Evolutionary conservation across 2,888 invertebrate genomes (phyloP).

Genomic region (Ectemnius cavifrons): DNA sequence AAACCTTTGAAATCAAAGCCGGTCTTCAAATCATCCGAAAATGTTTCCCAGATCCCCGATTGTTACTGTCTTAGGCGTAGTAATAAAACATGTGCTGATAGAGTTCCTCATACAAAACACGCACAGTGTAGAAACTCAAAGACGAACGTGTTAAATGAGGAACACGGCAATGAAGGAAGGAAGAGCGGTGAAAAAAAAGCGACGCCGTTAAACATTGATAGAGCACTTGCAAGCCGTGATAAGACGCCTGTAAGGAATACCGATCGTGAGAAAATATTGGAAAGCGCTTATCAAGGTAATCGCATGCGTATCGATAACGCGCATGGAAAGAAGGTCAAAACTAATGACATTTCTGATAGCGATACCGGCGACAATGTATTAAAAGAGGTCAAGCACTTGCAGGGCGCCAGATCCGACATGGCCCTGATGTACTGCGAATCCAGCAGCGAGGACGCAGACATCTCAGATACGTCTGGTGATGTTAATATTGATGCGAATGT

Average conservation of each 20-base stretch:
- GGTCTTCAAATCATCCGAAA: background rate
- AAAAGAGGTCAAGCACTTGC: conserved; percentile 2
- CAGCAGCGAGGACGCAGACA: conserved; percentile 25
- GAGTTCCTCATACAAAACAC: background rate
- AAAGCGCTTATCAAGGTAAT: background rate
- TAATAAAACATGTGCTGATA: background rate
- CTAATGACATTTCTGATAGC: background rate
- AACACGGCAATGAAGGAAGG: background rate
- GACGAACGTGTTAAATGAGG: background rate
- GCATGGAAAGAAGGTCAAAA: background rate
- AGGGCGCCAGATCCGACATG: conserved; percentile 10
- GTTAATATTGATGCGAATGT: conserved; percentile 14
- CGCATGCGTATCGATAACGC: background rate
- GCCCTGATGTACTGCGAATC: background rate
- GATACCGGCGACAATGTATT: background rate
- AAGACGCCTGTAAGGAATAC: background rate
- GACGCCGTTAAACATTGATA: background rate
- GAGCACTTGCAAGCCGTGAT: background rate
- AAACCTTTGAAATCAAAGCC: background rate
- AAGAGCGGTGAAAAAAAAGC: no score
- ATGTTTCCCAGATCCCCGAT: no score
- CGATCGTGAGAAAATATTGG: conserved; percentile 4
- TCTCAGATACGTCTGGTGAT: conserved; percentile 19
- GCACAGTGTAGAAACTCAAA: background rate
- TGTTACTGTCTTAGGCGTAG: no score